A percentile compares a stretch with the other conserved stretches of the same genome.
These are phyloP conservation scores for Carcina quercana DNA, from an alignment of 2,888 invertebrate species.

Conservation along the genomic window DNA sequence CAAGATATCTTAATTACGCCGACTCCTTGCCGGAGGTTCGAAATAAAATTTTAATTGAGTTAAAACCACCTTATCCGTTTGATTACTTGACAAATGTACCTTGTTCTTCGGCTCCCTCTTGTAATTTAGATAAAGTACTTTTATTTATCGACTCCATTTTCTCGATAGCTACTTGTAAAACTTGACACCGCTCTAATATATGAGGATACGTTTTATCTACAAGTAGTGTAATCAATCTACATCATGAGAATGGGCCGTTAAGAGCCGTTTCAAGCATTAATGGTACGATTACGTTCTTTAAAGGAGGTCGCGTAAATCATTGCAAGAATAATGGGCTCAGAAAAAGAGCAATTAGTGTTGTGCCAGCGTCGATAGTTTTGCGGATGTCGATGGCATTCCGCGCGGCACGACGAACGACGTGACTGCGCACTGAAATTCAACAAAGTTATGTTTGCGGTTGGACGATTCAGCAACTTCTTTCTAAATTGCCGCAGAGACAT, in stretches of 20 bases:
- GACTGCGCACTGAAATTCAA: constrained; percentile 55
- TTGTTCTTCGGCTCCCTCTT: constrained; percentile 12
- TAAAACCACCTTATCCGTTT: constrained; percentile 18
- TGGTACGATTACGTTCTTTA: constrained; percentile 48
- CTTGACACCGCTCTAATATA: constrained; percentile 11
- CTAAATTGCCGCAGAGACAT: constrained; percentile 23
- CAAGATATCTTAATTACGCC: constrained; percentile 49
- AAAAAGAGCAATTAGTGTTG: constrained; percentile 70
- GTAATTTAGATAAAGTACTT: constrained; percentile 21
- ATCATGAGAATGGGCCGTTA: constrained; percentile 50
- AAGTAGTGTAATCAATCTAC: constrained; percentile 45
- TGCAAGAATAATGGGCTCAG: constrained; percentile 49
- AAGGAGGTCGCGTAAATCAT: constrained; percentile 58
- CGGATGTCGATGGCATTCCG: constrained; percentile 68
- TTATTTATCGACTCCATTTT: constrained; percentile 14
- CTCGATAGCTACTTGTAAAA: constrained; percentile 13
- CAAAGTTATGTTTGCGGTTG: constrained; percentile 22
- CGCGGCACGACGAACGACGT: constrained; percentile 53
- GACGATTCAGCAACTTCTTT: constrained; percentile 22
- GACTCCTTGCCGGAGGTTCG: constrained; percentile 23
- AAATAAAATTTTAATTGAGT: constrained; percentile 50
- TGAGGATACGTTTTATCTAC: constrained; percentile 3
- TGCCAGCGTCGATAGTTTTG: constrained; percentile 64
- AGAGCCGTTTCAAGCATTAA: constrained; percentile 55
- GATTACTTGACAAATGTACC: constrained; percentile 27